A percentile compares a stretch with the other conserved stretches of the same genome.
Evolutionary conservation across 2,888 invertebrate species (phyloP).

Genomic region (Rapana venosa): DNA sequence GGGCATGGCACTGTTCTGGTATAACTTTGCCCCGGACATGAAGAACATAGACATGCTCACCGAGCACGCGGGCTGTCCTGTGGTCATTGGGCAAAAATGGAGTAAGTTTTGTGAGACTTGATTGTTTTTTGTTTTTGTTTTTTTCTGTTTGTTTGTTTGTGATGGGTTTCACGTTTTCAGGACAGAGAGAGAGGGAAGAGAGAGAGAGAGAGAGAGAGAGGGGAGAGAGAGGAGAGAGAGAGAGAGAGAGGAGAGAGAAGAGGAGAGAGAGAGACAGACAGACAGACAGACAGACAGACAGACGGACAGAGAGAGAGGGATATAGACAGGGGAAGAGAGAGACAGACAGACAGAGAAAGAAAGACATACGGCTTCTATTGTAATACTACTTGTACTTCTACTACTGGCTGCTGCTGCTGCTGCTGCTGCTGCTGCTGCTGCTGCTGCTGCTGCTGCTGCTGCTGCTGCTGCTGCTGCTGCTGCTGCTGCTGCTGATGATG

Average conservation of each 20-base stretch:
- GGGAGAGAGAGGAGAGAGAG: neutral
- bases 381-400: too few species aligned
- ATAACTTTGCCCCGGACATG: slow-evolving; percentile 32
- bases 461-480: too few species aligned
- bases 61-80: slow-evolving; percentile 7
- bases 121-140: neutral
- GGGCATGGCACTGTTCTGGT: slow-evolving; percentile 37
- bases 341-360: neutral
- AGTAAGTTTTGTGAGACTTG: neutral
- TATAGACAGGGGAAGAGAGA: neutral
- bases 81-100: slow-evolving; percentile 24
- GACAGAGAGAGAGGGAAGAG: neutral
- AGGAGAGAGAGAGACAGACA: too few species aligned
- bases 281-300: neutral
- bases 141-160: neutral
- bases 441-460: too few species aligned
- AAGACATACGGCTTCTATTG: too few species aligned
- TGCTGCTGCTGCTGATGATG: too few species aligned
- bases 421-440: too few species aligned
- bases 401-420: too few species aligned
- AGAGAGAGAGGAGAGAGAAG: too few species aligned
- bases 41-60: neutral
- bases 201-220: neutral
- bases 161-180: neutral
- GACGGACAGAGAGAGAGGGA: neutral